Percentiles rank a stretch among this genome's conserved stretches.
Evolutionary conservation across 1,140 invertebrate species (phyloP).

Genomic region (Caenorhabditis brenneri): DNA sequence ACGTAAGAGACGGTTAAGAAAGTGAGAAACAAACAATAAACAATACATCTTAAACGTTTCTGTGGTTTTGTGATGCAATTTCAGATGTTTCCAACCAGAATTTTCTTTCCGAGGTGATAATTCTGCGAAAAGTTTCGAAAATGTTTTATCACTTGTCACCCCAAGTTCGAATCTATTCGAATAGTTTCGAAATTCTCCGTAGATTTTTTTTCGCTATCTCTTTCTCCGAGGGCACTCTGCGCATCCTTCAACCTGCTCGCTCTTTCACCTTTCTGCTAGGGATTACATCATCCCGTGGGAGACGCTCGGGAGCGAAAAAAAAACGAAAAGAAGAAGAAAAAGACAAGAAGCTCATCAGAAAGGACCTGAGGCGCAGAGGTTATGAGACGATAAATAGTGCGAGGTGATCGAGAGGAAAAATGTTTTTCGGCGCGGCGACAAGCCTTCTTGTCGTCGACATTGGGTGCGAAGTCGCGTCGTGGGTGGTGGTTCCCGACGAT

Average conservation of each 20-base stretch:
- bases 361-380: not conserved
- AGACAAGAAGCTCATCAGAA: constrained; percentile 33
- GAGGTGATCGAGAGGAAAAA: not conserved
- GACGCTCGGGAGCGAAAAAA: not conserved
- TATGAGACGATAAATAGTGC: not conserved
- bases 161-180: constrained; percentile 11
- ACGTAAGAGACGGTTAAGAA: not conserved
- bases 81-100: not conserved
- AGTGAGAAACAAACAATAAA: not conserved
- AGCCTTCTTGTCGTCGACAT: constrained; percentile 24
- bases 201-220: constrained; percentile 11
- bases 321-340: not conserved
- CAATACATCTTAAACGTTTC: not conserved
- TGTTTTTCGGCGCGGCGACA: constrained; percentile 6
- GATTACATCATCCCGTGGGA: constrained; percentile 38
- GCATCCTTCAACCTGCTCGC: constrained; percentile 17
- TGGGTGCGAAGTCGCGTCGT: not conserved
- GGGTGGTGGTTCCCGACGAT: constrained; percentile 5
- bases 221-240: constrained; percentile 1
- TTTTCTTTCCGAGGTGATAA: too few relatives aligned
- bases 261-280: constrained; percentile 23
- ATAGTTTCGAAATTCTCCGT: constrained; percentile 23
- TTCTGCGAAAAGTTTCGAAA: constrained; percentile 23
- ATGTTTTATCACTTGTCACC: not conserved
- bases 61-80: not conserved